Percentiles rank a stretch among this genome's conserved stretches.
phyloP scores from a whole-genome alignment of 1,140 invertebrate species.

The Drosophila rufa region DNA sequence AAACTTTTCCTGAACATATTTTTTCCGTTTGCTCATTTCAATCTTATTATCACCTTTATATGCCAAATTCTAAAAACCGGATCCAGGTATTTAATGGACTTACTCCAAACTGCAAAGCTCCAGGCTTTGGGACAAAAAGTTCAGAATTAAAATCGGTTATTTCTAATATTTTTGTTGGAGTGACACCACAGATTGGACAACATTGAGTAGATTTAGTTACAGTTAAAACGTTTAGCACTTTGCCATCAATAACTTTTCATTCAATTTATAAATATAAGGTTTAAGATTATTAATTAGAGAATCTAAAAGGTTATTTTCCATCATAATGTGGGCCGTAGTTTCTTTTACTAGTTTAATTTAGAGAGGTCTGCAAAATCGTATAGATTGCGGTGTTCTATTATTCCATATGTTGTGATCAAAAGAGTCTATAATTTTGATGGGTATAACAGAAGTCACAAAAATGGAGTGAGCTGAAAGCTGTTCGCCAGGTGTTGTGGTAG shows the following conservation, averaged over 20 bases:
- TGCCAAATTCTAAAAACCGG: background rate
- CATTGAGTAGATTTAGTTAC: background rate
- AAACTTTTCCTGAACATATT: too few species aligned
- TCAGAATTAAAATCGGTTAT: conserved; percentile 1
- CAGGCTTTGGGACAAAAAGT: conserved; percentile 4
- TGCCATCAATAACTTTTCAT: conserved; percentile 7
- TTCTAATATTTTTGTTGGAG: conserved; percentile 4
- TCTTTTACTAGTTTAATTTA: conserved; percentile 9
- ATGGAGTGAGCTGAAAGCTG: conserved; percentile 28
- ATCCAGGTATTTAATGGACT: background rate
- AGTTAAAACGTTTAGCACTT: conserved; percentile 1
- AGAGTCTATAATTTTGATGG: conserved; percentile 25
- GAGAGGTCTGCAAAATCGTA: background rate
- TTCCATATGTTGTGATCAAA: conserved; percentile 4
- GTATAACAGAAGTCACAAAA: conserved; percentile 45
- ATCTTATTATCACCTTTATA: background rate
- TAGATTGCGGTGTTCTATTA: conserved; percentile 11
- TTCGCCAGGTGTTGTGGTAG: conserved; percentile 18
- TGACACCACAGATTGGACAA: conserved; percentile 4
- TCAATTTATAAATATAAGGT: conserved; percentile 11
- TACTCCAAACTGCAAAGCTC: conserved; percentile 6
- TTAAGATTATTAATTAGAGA: conserved; percentile 1
- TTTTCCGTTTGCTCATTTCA: too few species aligned
- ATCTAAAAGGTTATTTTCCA: conserved; percentile 7
- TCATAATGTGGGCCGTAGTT: conserved; percentile 6